Conservation (phyloP, 2,113 vertebrate genomes). For the Mormyrus lacerda region DNA sequence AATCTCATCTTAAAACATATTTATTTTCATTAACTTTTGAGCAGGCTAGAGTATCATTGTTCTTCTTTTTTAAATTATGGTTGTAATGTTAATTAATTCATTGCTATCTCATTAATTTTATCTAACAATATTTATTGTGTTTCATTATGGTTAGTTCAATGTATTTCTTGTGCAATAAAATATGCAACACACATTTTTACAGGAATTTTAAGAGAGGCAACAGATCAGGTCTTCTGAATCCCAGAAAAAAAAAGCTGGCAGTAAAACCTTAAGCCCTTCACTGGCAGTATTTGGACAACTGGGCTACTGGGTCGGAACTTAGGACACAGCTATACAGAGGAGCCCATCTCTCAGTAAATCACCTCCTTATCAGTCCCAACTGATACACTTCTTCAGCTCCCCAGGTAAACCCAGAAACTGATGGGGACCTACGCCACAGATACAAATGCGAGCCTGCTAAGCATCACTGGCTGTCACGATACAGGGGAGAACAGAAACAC, state of each 20-base stretch:
- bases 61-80: too few species aligned
- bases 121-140: too few species aligned
- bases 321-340: not conserved
- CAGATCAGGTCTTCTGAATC: not conserved
- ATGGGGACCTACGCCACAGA: not conserved
- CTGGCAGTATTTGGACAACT: not conserved
- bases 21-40: too few species aligned
- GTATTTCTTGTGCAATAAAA: not conserved
- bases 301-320: not conserved
- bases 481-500: not conserved
- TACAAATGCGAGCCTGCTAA: not conserved
- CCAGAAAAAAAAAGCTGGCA: not conserved
- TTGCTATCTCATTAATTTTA: too few species aligned
- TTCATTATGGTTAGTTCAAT: not conserved
- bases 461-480: not conserved
- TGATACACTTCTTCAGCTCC: not conserved
- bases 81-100: too few species aligned
- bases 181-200: not conserved
- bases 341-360: not conserved
- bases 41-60: too few species aligned
- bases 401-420: not conserved
- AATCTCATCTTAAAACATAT: too few species aligned
- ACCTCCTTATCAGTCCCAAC: not conserved
- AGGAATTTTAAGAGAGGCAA: not conserved
- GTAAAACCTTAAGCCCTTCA: not conserved